phyloP scores from a whole-genome alignment of 2,113 vertebrate genomes.

The Gulo gulo region DNA sequence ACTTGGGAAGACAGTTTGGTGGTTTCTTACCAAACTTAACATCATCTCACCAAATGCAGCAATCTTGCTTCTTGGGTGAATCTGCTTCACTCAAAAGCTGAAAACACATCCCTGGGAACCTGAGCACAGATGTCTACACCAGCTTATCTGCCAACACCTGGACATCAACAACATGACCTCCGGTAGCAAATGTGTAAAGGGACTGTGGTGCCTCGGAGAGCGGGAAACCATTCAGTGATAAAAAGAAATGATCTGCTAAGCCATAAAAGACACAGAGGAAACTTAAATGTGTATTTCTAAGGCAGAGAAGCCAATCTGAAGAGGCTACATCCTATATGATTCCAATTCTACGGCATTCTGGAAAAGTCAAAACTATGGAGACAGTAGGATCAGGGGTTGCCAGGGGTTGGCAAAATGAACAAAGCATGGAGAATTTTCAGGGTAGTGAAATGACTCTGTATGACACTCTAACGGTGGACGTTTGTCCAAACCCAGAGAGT shows the following conservation, averaged over 20 bases:
- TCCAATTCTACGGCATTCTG: neutral
- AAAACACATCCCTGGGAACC: neutral
- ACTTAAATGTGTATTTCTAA: neutral
- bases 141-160: neutral
- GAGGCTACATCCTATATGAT: neutral
- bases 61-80: neutral
- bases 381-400: neutral
- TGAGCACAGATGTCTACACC: neutral
- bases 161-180: neutral
- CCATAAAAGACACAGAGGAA: neutral
- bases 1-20: accelerated
- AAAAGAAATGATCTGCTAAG: neutral
- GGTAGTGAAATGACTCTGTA: neutral
- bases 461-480: neutral
- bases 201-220: neutral
- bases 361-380: neutral
- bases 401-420: accelerated
- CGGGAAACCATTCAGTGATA: neutral
- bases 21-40: neutral
- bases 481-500: neutral
- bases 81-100: neutral
- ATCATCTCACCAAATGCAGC: neutral
- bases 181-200: neutral
- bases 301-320: neutral
- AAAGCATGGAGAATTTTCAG: neutral